phyloP scores from a whole-genome alignment of 2,888 invertebrate species.

The Metopia argyrocephala region DNA sequence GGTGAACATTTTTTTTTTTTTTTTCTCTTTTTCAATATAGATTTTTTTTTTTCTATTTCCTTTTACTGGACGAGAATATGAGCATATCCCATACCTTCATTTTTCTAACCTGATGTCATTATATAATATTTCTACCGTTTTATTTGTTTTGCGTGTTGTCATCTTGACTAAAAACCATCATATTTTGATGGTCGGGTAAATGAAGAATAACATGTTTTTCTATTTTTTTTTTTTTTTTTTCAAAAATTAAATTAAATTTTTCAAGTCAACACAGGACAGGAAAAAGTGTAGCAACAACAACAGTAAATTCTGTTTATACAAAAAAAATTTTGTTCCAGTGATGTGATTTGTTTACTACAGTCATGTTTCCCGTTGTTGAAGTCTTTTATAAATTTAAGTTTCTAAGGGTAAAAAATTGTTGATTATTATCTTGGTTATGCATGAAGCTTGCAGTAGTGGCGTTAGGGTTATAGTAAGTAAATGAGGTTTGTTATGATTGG shows the following conservation, averaged over 20 bases:
- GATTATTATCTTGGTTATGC: conserved; percentile 55
- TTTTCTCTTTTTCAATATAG: conserved; percentile 47
- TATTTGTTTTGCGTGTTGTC: conserved; percentile 59
- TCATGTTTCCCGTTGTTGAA: conserved; percentile 50
- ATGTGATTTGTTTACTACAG: conserved; percentile 55
- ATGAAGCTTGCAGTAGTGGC: conserved; percentile 28
- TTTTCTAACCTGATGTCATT: conserved; percentile 60
- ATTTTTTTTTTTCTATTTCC: conserved; percentile 37
- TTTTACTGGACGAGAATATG: conserved; percentile 6
- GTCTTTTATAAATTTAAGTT: conserved; percentile 47
- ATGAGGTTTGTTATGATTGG: conserved; percentile 59
- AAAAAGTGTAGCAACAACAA: background rate
- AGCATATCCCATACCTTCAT: conserved; percentile 26
- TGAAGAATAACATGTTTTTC: conserved; percentile 13
- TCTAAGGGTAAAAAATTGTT: conserved; percentile 51
- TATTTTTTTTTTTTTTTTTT: background rate
- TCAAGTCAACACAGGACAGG: background rate
- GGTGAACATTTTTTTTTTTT: conserved; percentile 45
- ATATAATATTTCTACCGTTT: conserved; percentile 30
- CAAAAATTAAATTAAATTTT: conserved; percentile 60
- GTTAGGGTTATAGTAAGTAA: conserved; percentile 4
- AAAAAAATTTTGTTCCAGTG: conserved; percentile 9
- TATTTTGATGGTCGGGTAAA: conserved; percentile 35
- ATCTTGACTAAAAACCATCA: conserved; percentile 39
- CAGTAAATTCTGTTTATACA: background rate